These are phyloP conservation scores for Tetanocera ferruginea DNA, from an alignment of 2,888 invertebrate species.

Conservation along the genomic window DNA sequence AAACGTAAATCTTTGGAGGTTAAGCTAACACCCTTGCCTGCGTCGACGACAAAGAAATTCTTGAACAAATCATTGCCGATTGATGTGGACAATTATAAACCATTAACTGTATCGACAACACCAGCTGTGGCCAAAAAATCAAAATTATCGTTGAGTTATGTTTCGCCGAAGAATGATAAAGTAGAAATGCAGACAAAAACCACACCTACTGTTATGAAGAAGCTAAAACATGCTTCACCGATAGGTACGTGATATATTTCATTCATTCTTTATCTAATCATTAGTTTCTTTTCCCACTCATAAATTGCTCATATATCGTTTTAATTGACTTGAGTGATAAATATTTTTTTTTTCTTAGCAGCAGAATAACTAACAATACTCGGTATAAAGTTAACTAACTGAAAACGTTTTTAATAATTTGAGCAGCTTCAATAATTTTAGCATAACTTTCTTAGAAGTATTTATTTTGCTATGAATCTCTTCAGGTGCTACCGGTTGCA, in stretches of 20 bases:
- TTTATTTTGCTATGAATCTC: no score
- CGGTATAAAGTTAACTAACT: no score
- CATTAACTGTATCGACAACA: constrained; percentile 18
- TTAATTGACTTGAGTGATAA: no score
- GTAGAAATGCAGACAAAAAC: not conserved
- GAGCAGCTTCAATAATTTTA: no score
- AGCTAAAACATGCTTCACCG: constrained; percentile 10
- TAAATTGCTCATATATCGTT: not conserved
- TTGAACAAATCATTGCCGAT: constrained; percentile 47
- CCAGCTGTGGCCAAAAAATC: constrained; percentile 45
- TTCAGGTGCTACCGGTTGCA: no score
- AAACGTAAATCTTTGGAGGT: constrained; percentile 49
- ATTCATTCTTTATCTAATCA: not conserved
- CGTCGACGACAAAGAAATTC: constrained; percentile 40
- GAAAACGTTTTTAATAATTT: no score
- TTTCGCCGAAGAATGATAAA: constrained; percentile 35
- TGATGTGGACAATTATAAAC: constrained; percentile 19
- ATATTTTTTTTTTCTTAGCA: no score
- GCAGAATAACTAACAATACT: no score
- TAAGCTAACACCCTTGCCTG: constrained; percentile 29
- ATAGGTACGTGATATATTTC: constrained; percentile 8
- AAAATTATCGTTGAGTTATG: constrained; percentile 50
- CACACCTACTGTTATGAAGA: constrained; percentile 9
- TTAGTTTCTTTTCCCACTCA: not conserved
- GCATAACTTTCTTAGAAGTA: no score